Evolutionary conservation across 1,140 invertebrate species (phyloP), one percentile per base, ranked within the genome.

Genomic region (Dreissena polymorpha): DNA sequence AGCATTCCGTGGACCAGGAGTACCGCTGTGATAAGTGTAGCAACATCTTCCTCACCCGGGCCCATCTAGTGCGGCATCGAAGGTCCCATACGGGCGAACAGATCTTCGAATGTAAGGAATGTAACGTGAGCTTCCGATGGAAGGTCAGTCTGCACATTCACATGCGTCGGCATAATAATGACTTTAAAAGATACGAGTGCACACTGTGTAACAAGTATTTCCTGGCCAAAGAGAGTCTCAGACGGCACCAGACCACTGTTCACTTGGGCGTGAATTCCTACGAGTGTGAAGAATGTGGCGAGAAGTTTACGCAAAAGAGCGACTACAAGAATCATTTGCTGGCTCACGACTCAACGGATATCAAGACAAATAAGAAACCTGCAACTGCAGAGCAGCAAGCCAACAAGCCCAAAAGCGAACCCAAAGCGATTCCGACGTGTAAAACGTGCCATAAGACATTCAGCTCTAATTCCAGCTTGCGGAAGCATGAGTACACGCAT

Each of bases 401-500:
- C 7, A 68, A 23, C 39, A 18, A 18, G 0, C 27, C 18, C 18
- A 16, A 23, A 27, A 21, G 21, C 23, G 57, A 49, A 18, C 27
- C 67, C 13, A 71, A 78, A 78, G 10, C 16, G 39, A 23, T 51
- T 1, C 77, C 77, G 10, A 79, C 77, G 14, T 79, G 77, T 71
- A 79, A 79, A 55, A 79, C 68, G 0, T 79, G 77, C 25, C 14
- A 16, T 57, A 79, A 79, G 27, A 71, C 68, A 5, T 79, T 79
- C 68, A 79, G 77, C 29, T 79, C 77, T 23, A 79, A 79, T 29
- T 71, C 73, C 13, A 79, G 67, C 60, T 55, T 83, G 29, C 63
- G 72, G 57, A 86, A 78, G 50, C 85, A 83, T 23, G 77, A 79
- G 68, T 79, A 65, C 39, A 97, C 97, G 0, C 97, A 99, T 89